Conservation (phyloP, 2,888 invertebrate species). For the Pollenia griseotomentosa region DNA sequence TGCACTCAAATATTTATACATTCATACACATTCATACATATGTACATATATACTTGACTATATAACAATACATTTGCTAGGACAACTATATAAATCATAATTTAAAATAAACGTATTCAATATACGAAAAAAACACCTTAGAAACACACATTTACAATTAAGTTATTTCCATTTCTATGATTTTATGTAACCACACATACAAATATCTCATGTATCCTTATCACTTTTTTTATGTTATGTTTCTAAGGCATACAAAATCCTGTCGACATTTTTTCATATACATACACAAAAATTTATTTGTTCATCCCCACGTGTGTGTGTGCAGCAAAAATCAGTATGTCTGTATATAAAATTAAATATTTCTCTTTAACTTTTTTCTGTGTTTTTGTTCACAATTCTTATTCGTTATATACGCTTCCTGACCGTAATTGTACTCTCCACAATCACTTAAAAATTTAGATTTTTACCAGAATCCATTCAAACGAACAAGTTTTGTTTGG, state of each 20-base stretch:
- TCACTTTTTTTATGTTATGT: neutral
- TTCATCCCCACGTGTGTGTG: neutral
- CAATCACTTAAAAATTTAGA: constrained; percentile 42
- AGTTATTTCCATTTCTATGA: neutral
- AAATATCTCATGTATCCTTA: constrained; percentile 41
- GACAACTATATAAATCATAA: constrained; percentile 31
- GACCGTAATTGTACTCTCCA: constrained; percentile 58
- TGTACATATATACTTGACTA: neutral
- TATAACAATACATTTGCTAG: constrained; percentile 25
- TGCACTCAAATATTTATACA: constrained; percentile 29
- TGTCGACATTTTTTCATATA: neutral
- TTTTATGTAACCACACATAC: neutral
- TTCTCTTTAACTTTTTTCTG: constrained; percentile 3
- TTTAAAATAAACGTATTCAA: constrained; percentile 27
- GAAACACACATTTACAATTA: neutral
- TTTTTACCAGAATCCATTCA: constrained; percentile 23
- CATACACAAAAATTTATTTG: neutral
- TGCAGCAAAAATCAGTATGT: neutral
- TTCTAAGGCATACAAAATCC: constrained; percentile 10
- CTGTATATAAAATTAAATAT: constrained; percentile 21
- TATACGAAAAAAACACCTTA: constrained; percentile 19
- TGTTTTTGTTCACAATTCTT: constrained; percentile 43
- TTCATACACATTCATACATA: neutral
- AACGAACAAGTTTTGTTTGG: neutral
- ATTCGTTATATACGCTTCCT: constrained; percentile 65